Evolutionary conservation across 2,888 invertebrate genomes (phyloP).

Genomic region (Acanthococcus lagerstroemiae): DNA sequence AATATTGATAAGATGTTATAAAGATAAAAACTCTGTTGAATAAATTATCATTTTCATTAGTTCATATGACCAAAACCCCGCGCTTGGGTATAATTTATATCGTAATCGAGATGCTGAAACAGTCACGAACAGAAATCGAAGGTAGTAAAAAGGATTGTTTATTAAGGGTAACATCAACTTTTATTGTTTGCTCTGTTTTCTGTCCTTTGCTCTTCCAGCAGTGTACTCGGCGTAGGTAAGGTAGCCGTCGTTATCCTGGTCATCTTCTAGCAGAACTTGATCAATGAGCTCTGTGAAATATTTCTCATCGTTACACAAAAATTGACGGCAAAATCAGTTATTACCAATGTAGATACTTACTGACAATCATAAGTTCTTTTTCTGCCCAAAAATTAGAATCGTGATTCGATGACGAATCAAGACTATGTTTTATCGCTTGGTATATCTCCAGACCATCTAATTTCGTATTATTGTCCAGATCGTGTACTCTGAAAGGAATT

Average conservation of each 20-base stretch:
- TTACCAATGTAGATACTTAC: neutral
- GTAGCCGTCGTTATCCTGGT: constrained; percentile 73
- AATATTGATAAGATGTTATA: no score
- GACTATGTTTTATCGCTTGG: constrained; percentile 66
- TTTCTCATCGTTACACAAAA: neutral
- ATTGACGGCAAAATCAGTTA: neutral
- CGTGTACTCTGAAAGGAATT: constrained; percentile 53
- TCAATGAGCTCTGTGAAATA: constrained; percentile 64
- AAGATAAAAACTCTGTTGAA: no score
- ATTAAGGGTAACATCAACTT: no score
- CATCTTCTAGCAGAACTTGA: constrained; percentile 69
- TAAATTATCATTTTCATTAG: no score
- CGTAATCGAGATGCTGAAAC: no score
- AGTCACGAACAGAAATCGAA: no score
- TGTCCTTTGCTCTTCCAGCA: constrained; percentile 42
- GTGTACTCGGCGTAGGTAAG: constrained; percentile 75
- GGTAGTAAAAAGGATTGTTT: no score
- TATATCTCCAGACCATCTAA: constrained; percentile 84
- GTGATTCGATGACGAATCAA: constrained; percentile 50
- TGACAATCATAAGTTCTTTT: constrained; percentile 1
- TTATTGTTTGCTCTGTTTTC: no score
- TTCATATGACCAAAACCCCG: no score
- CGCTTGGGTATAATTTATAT: no score
- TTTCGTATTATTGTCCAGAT: constrained; percentile 78
- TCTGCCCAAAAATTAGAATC: neutral